phyloP scores from a whole-genome alignment of 2,797 vertebrate species.

The Eospalax fontanierii region DNA sequence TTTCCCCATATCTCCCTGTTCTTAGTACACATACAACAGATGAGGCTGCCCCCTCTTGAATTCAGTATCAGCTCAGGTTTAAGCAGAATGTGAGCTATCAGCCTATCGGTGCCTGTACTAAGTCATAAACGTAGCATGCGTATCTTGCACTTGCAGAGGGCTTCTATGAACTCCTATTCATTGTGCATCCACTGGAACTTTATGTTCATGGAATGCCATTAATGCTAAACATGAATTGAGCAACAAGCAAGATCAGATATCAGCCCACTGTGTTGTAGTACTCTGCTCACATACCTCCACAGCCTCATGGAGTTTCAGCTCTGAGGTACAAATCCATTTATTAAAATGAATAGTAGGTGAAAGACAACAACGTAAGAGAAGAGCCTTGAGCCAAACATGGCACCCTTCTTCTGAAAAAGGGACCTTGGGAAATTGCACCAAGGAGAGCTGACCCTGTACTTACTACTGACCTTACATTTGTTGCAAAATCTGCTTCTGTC shows the following conservation, averaged over 20 bases:
- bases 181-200: not conserved
- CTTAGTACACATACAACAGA: not conserved
- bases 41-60: not conserved
- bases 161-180: not conserved
- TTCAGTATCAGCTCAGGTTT: not conserved
- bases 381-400: not conserved
- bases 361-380: not conserved
- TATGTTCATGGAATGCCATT: not conserved
- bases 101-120: accelerated
- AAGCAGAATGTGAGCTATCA: not conserved
- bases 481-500: not conserved
- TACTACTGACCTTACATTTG: not conserved
- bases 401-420: not conserved
- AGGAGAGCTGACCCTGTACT: not conserved
- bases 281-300: not conserved
- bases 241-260: not conserved
- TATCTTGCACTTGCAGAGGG: not conserved
- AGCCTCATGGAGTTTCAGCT: not conserved
- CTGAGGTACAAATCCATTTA: not conserved
- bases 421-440: not conserved
- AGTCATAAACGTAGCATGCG: not conserved
- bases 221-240: not conserved
- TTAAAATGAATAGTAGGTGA: not conserved
- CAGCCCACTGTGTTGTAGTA: accelerated
- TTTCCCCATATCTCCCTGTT: not conserved